phyloP scores from a whole-genome alignment of 1,140 invertebrate species.

The Cecropterus lyciades region DNA sequence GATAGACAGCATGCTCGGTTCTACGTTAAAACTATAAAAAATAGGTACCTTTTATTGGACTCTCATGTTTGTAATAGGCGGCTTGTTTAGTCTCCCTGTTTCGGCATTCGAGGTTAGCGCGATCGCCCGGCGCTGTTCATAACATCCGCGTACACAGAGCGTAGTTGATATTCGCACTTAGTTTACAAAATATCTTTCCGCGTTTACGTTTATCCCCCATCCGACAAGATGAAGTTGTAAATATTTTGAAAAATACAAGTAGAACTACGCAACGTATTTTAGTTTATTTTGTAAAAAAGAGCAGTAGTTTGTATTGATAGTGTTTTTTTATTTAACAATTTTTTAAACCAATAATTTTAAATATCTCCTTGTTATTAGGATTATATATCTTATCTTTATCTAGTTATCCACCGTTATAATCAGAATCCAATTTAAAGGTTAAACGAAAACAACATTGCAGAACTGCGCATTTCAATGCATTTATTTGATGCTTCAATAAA shows the following conservation, averaged over 20 bases:
- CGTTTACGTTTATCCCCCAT: not conserved
- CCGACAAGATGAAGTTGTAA: constrained; percentile 6
- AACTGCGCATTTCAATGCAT: too few species aligned
- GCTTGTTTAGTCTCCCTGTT: not conserved
- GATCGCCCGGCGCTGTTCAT: not conserved
- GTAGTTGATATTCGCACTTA: not conserved
- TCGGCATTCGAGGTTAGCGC: not conserved
- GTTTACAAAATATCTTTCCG: constrained; percentile 17
- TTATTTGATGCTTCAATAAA: too few species aligned
- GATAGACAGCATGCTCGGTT: too few species aligned
- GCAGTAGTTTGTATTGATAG: not conserved
- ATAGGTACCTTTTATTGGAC: too few species aligned
- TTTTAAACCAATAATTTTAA: too few species aligned
- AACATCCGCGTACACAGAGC: constrained; percentile 10
- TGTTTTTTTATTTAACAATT: too few species aligned
- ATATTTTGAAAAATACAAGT: constrained; percentile 4
- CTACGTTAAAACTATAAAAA: too few species aligned
- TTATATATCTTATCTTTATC: too few species aligned
- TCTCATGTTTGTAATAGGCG: not conserved
- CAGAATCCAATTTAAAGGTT: too few species aligned
- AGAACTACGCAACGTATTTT: not conserved
- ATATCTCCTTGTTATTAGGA: too few species aligned
- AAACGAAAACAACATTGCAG: too few species aligned
- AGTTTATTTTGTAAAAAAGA: not conserved
- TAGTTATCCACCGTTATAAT: too few species aligned